Conservation (phyloP, 2,113 vertebrate species). For the Equus przewalskii region DNA sequence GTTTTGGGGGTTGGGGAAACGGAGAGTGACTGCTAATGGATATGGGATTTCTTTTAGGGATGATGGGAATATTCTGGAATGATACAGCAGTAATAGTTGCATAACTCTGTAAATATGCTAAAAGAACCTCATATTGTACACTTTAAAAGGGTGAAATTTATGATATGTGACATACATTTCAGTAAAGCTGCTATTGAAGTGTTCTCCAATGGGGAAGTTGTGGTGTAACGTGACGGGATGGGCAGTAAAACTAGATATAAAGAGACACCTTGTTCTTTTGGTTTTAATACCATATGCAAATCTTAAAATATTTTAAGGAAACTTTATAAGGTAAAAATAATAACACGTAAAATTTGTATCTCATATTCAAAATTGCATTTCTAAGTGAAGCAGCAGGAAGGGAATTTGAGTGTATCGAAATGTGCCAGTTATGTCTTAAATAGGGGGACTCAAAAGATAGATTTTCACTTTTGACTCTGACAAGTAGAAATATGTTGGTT, state of each 20-base stretch:
- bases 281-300: background rate
- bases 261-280: background rate
- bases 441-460: background rate
- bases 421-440: background rate
- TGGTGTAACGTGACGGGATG: background rate
- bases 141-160: background rate
- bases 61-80: background rate
- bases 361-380: background rate
- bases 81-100: background rate
- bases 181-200: background rate
- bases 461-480: background rate
- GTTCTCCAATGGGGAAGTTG: background rate
- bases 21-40: background rate
- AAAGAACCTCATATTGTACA: accelerated
- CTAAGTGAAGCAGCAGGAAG: background rate
- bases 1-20: background rate
- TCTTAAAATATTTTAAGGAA: background rate
- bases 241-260: background rate
- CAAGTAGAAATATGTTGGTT: background rate
- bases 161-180: background rate
- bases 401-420: background rate
- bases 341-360: background rate
- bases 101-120: background rate
- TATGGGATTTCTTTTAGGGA: background rate
- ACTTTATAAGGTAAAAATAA: background rate